Conservation (phyloP, 1,140 invertebrate genomes). For the Euglossa dilemma region DNA sequence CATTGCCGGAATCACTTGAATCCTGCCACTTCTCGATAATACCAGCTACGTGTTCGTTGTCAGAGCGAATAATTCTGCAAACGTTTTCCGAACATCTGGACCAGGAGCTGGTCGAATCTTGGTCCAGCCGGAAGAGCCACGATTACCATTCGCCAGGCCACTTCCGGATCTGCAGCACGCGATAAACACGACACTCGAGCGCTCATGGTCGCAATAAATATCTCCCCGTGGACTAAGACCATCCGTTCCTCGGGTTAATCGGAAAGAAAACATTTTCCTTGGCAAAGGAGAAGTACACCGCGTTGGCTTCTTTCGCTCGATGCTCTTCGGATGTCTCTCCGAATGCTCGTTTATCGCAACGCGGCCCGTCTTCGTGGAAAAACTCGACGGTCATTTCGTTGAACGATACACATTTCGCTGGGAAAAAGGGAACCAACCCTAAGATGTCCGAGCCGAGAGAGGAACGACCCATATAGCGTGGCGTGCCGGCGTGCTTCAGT, state of each 20-base stretch:
- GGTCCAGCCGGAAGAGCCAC: no score
- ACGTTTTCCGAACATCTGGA: no score
- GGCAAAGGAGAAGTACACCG: neutral
- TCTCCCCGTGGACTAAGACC: neutral
- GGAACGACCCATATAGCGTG: conserved; percentile 13
- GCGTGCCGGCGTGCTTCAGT: neutral
- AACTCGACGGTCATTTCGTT: neutral
- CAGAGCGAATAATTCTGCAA: no score
- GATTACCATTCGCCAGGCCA: no score
- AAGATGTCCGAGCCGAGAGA: neutral
- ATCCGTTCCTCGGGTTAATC: neutral
- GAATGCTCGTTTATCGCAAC: neutral
- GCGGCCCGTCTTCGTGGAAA: neutral
- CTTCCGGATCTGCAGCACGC: no score
- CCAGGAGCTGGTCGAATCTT: no score
- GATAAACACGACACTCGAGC: no score
- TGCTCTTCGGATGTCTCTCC: neutral
- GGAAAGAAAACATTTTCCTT: neutral
- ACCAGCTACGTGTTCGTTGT: no score
- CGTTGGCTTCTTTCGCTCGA: neutral
- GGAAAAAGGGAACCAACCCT: neutral
- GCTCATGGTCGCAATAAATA: neutral
- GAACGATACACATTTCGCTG: no score
- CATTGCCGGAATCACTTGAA: no score
- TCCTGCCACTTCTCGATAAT: no score